Base-by-base conservation (phyloP, 1,140 invertebrate genomes). In the Penaeus chinensis region DNA sequence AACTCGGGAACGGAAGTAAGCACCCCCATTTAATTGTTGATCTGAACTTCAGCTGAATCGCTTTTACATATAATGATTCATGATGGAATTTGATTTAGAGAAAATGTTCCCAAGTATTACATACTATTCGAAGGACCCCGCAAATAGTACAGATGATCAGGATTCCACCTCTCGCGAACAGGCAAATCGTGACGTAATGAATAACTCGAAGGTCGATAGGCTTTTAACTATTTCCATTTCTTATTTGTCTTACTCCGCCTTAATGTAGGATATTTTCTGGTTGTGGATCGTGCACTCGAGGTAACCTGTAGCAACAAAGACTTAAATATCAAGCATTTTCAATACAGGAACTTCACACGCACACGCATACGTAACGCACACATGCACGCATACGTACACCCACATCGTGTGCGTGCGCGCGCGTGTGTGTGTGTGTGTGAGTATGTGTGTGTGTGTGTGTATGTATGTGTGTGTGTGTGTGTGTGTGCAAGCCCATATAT, bases 221-320 rank as follows among this genome's bases (percentile, higher is more conserved):
- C 37, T 87, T 65, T 24, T 5, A 22, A 42, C 27, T 54, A 27
- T n/a, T 47, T 65, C 24, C 22, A 24, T 19, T 22, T 79, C 76
- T 8, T 20, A 24, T 47, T 82, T 87, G 54, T 87, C 66, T 42
- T 82, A 78, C 66, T 87, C 85, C 60, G 85, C 85, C 24, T 87
- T 78, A 22, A 87, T 87, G 80, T 82, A 87, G 22, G 85, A 81
- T 32, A 74, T 87, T 66, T 87, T 87, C 65, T 63, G 81, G 65
- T 87, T 54, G n/a, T 27, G 11, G 62, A 78, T 79, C 47, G 24
- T 61, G n/a, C 18, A n/a, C 24, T 22, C 69, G 27, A 3, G 18
- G 24, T n/a, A 71, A n/a, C 32, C 22, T 24, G 4, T 32, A 71
- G 7, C n/a, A 71, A n/a, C 18, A 71, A 69, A 16, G 20, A n/a